Conservation (phyloP, 2,113 vertebrate genomes). For the Dissostichus mawsoni region DNA sequence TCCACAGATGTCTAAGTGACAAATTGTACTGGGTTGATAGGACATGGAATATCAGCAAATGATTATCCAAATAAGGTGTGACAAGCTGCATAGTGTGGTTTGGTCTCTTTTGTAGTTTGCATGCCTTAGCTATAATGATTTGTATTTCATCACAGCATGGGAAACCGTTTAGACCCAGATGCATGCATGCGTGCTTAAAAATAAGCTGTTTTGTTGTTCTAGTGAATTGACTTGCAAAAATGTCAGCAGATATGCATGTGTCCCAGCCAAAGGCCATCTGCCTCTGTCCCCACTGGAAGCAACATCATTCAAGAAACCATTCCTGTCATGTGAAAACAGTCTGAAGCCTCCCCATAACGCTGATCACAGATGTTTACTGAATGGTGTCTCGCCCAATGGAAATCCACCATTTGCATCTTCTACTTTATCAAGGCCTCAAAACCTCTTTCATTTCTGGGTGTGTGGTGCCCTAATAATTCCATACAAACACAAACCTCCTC, state of each 20-base stretch:
- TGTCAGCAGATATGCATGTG: not conserved
- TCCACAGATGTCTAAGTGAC: not conserved
- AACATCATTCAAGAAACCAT: not conserved
- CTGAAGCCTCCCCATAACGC: not conserved
- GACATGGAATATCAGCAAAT: constrained; percentile 28
- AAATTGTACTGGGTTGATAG: constrained; percentile 17
- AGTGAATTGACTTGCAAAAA: constrained; percentile 4
- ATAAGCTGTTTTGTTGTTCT: constrained; percentile 1
- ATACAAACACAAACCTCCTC: constrained; percentile 62
- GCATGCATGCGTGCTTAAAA: constrained; percentile 2
- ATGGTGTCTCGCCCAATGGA: constrained; percentile 13
- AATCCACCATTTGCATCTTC: constrained; percentile 34
- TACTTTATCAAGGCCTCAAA: constrained; percentile 23
- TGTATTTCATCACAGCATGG: constrained; percentile 1
- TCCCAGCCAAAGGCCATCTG: constrained; percentile 7
- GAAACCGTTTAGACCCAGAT: not conserved
- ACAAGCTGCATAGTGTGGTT: constrained; percentile 29
- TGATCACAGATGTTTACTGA: constrained; percentile 21
- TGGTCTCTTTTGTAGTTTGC: constrained; percentile 31
- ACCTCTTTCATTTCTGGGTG: constrained; percentile 49
- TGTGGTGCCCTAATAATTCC: constrained; percentile 63
- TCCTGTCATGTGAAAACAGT: constrained; percentile 21
- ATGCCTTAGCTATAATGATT: constrained; percentile 16
- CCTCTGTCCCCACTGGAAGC: not conserved
- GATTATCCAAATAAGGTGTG: constrained; percentile 43